phyloP scores from a whole-genome alignment of 2,888 invertebrate genomes.

The Nomada ferruginata region DNA sequence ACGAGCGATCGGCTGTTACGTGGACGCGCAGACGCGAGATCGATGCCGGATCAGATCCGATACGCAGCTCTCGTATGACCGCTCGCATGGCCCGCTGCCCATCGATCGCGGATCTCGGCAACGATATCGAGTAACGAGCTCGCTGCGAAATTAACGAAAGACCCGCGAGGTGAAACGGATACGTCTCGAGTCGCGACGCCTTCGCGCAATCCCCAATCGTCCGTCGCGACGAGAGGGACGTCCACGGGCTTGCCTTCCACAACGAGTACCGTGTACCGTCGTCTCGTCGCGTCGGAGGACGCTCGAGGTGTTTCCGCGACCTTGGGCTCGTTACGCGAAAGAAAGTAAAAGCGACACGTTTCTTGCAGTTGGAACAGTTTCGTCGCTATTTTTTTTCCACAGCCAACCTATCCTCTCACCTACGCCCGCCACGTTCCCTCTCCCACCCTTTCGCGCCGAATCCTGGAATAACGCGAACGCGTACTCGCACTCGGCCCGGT shows the following conservation, averaged over 20 bases:
- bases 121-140: too few species aligned
- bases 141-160: too few species aligned
- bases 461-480: too few species aligned
- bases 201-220: too few species aligned
- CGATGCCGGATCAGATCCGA: constrained; percentile 39
- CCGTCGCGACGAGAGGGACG: too few species aligned
- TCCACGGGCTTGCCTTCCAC: neutral
- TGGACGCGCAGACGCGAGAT: constrained; percentile 5
- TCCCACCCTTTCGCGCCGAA: too few species aligned
- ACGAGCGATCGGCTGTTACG: constrained; percentile 40
- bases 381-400: neutral
- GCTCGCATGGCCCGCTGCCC: too few species aligned
- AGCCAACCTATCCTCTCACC: too few species aligned
- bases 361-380: neutral
- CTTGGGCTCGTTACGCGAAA: constrained; percentile 76
- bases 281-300: constrained; percentile 38
- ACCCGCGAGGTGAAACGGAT: too few species aligned
- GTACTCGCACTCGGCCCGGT: neutral
- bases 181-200: too few species aligned
- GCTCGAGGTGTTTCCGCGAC: constrained; percentile 65
- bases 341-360: constrained; percentile 50
- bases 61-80: neutral
- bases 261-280: neutral
- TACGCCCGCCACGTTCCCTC: too few species aligned
- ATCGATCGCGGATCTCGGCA: too few species aligned